Evolutionary conservation across 2,797 vertebrate genomes (phyloP), one percentile per base, ranked within the genome.

Genomic region (Heterohyrax brucei): DNA sequence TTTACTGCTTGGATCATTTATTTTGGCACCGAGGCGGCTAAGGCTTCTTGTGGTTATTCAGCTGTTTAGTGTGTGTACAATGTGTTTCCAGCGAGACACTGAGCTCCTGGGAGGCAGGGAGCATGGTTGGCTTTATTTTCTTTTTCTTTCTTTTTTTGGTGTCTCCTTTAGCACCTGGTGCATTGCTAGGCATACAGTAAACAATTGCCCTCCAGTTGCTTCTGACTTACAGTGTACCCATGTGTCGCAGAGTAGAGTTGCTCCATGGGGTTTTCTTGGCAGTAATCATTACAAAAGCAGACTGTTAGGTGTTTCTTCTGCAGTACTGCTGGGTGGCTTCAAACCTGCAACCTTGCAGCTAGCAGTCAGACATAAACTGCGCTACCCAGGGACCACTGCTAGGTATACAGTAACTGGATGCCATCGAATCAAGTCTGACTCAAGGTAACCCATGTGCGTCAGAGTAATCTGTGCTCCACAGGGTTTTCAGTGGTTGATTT

Each of bases 1-100:
- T 75, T 95, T 86, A 78, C 89, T 75, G 75, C 76, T 79, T 89
- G 80, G 89, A 85, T 87, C 39, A 68, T 93, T 95, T 83, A 72
- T 89, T 87, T 93, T 95, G 91, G 95, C 93, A 73, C 46, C 3
- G 48, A 95, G 84, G 89, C 84, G 66, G 85, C 84, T 82, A 50
- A 76, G 87, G 81, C 85, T 87, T 86, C 96, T 96, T 76, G 81
- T 87, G 80, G 87, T 89, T 96, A 61, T 91, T 94, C 62, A 50
- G 30, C 93, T 84, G 83, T 91, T 78, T n/a, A 80, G 80, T 44
- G 70, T 85, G 75, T 93, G 85, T 91, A 95, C 68, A 66, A 77
- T 75, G 89, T 86, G 91, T 89, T 95, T 95, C 91, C 44, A 85
- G 93, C n/a, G 46, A 96, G 96, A 94, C 26, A n/a, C 70, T 4